Evolutionary conservation across 2,888 invertebrate species (phyloP).

Genomic region (Rhaphigaster nebulosa): DNA sequence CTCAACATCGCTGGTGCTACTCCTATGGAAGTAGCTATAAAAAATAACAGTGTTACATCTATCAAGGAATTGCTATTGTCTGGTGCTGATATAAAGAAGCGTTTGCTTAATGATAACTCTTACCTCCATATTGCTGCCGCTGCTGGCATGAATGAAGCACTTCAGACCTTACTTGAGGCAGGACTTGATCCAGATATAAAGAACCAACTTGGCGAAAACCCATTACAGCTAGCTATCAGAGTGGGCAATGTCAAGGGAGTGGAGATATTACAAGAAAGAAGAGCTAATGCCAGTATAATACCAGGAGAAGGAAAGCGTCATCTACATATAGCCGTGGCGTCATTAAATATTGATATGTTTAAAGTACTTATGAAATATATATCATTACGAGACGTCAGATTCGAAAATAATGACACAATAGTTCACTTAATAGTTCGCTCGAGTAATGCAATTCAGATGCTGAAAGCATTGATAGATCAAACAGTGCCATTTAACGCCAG

Average conservation of each 20-base stretch:
- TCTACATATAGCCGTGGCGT: no score
- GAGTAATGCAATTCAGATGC: background rate
- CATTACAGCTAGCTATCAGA: background rate
- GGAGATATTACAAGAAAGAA: background rate
- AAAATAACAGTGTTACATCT: background rate
- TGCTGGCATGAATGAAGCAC: no score
- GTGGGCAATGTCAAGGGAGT: background rate
- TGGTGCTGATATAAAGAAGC: background rate
- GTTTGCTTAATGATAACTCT: no score
- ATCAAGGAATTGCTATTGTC: background rate
- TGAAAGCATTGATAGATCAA: background rate
- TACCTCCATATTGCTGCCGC: no score
- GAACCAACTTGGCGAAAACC: background rate
- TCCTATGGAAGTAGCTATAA: background rate
- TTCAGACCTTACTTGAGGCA: no score
- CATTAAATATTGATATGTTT: no score
- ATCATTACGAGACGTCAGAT: no score
- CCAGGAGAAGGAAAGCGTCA: background rate
- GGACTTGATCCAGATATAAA: no score
- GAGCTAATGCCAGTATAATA: background rate
- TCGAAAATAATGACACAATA: background rate
- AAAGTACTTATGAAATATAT: no score
- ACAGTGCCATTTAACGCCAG: background rate
- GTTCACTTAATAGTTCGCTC: background rate
- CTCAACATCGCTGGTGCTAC: background rate